Base-by-base conservation (phyloP, 2,888 invertebrate genomes). In the Pyrochroa serraticornis region DNA sequence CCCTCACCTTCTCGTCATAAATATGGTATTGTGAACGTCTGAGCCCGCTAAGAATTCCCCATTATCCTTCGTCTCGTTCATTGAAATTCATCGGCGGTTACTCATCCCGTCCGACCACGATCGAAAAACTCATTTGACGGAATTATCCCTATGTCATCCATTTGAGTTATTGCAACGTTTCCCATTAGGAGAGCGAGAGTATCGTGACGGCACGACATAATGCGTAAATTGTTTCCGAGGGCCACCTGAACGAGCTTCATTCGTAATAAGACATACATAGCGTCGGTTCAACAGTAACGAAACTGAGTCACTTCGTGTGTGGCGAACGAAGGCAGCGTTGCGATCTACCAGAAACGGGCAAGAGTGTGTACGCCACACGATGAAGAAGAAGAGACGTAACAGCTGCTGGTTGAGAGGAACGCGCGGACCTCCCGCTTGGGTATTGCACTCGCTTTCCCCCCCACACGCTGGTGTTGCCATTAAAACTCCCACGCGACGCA, bases 71-170 rank as follows among this genome's bases (percentile, higher is more conserved):
- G 31, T 13, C 13, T 33, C 35, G 35, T 43, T 22, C 56, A 57
- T 57, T 56, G 42, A 45, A 56, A 56, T 56, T 50, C 56, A 42
- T 10, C 38, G 49, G 43, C 44, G 45, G 45, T 41, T 49, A 46
- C 56, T 57, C 43, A 50, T 57, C 50, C 47, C 43, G 47, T 33
- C 43, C 43, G 32, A 43, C 32, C 33, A 13, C 43, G 36, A 45
- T 57, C 58, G 53, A 53, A 53, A 58, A 48, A 53, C 58, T 49
- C 49, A 58, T 58, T 49, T 53, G 58, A 53, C n/a, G 53, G 58
- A 53, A 58, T 53, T 53, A 58, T 58, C 58, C 49, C 42, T 52
- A 48, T 58, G 58, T 58, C 58, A 58, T 48, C 53, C 38, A 43
- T 43, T 44, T 58, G 58, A 58, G 53, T 58, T 58, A 58, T 58